Percentiles rank a stretch among this genome's conserved stretches.
Evolutionary conservation across 1,140 invertebrate genomes (phyloP).

Genomic region (Bombus soroeensis): DNA sequence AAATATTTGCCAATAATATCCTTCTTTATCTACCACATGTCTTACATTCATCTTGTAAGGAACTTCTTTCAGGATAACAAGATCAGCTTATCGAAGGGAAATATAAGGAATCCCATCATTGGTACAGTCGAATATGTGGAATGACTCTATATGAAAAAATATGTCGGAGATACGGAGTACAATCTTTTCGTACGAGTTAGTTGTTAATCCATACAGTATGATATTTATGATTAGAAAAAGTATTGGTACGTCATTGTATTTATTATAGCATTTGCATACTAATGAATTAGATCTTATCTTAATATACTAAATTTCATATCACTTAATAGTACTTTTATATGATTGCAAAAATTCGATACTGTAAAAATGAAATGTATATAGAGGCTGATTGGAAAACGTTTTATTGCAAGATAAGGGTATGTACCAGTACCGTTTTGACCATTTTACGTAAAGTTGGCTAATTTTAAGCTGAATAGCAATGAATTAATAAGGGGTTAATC

Average conservation of each 20-base stretch:
- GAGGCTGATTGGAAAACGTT: neutral
- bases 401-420: neutral
- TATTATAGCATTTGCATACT: too few relatives aligned
- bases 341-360: neutral
- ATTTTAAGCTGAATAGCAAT: neutral
- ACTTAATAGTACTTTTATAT: neutral
- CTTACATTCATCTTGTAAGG: neutral
- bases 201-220: too few relatives aligned
- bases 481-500: neutral
- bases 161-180: too few relatives aligned
- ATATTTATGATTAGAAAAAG: too few relatives aligned
- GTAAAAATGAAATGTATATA: too few relatives aligned
- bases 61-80: neutral
- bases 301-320: neutral
- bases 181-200: too few relatives aligned
- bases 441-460: neutral
- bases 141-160: too few relatives aligned
- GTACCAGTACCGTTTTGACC: neutral
- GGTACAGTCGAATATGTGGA: too few relatives aligned
- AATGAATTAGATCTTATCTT: too few relatives aligned
- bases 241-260: too few relatives aligned
- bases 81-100: neutral
- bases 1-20: neutral
- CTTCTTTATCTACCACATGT: neutral
- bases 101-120: too few relatives aligned